Evolutionary conservation across 2,797 vertebrate species (phyloP).

Genomic region (Syndactyla subalaris): DNA sequence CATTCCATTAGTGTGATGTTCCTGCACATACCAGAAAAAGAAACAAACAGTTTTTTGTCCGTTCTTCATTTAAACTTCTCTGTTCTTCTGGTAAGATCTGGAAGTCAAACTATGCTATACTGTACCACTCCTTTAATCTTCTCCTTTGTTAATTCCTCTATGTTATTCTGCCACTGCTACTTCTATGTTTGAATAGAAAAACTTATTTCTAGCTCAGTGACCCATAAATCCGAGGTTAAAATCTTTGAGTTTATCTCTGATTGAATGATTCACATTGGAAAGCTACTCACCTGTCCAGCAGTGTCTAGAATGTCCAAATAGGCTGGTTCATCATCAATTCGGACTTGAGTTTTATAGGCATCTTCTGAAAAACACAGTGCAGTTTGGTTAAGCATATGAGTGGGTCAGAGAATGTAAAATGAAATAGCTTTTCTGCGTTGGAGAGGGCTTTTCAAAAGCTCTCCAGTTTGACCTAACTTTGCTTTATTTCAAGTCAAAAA

Average conservation of each 20-base stretch:
- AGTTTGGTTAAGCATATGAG: background rate
- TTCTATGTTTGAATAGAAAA: background rate
- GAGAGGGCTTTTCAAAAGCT: background rate
- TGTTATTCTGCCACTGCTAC: background rate
- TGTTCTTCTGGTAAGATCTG: background rate
- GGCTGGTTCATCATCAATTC: slow-evolving; percentile 76
- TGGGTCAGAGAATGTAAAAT: background rate
- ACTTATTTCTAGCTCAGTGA: background rate
- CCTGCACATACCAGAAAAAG: background rate
- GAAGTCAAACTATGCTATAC: background rate
- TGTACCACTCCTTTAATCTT: background rate
- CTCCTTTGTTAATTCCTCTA: background rate
- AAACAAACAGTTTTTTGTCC: background rate
- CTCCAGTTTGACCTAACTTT: background rate
- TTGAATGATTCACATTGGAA: background rate
- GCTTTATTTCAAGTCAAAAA: background rate
- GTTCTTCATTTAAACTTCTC: background rate
- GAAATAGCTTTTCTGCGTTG: background rate
- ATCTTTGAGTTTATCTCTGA: background rate
- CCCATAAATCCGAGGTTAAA: background rate
- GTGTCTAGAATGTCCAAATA: slow-evolving; percentile 81
- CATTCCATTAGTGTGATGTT: background rate
- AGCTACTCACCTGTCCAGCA: slow-evolving; percentile 74
- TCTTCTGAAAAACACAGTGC: slow-evolving; percentile 73
- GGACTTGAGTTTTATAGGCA: slow-evolving; percentile 79